Evolutionary conservation across 2,113 vertebrate species (phyloP), one percentile per base, ranked within the genome.

Genomic region (Rhombomys opimus): DNA sequence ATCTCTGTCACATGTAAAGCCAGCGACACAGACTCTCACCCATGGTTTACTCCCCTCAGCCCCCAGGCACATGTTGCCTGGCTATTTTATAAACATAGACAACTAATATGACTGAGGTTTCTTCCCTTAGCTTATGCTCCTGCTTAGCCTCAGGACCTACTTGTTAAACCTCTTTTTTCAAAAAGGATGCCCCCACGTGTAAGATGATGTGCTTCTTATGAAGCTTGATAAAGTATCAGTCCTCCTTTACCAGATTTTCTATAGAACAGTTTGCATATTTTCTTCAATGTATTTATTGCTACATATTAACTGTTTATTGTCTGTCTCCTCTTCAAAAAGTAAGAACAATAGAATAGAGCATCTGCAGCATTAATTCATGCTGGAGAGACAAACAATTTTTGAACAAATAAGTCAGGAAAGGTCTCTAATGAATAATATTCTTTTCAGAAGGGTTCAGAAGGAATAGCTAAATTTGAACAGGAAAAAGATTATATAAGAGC

Each of bases 381-480:
- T 59, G 25, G 17, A 23, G 2, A 91, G 23, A 59, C 13, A 78
- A 81, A n/a, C 32, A 78, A 75, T 82, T 92, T 27, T 65, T 87
- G 11, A 80, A 81, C 52, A 89, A 93, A 77, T 17, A 46, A 76
- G 50, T 86, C 59, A 87, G 32, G 25, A 76, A 9, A 90, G 1
- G 2, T 25, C 95, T 81, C 76, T 89, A 54, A 78, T 30, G 86
- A n/a, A 72, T 13, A 46, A 57, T 41, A 32, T 2, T 52, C 57
- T 87, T 92, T 63, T 67, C 14, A 90, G 50, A 75, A 67, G 5
- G 4, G 1, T 65, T 95, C 14, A 54, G 30, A 93, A 95, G 38
- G n/a, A 90, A 52, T 77, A 23, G 15, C 11, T 85, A 57, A 90
- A 93, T 89, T 90, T 95, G 38, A 96, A 63, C 0, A 59, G 35